These are phyloP conservation scores for Eulemur albifrons DNA, from an alignment of 2,797 vertebrate genomes.

Conservation along the genomic window DNA sequence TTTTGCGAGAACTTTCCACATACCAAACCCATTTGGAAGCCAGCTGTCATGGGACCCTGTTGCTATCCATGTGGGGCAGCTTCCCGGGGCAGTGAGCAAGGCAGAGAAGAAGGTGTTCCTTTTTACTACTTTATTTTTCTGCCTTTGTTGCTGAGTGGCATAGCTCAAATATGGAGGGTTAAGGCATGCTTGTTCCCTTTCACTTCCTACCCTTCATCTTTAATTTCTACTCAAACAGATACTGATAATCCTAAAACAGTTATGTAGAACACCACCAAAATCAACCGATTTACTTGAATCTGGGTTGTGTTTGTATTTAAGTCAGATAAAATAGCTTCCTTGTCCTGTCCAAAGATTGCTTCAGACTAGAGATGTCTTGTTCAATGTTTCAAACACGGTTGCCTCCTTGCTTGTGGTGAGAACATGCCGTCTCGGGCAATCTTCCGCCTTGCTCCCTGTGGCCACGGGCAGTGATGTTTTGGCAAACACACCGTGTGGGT, in stretches of 20 bases:
- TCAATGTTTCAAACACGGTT: not conserved
- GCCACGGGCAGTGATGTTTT: slow-evolving; percentile 29
- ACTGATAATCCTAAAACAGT: slow-evolving; percentile 20
- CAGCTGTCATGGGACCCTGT: not conserved
- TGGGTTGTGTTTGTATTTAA: slow-evolving; percentile 1
- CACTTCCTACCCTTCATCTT: not conserved
- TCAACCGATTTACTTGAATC: not conserved
- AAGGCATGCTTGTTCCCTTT: not conserved
- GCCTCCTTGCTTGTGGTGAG: not conserved
- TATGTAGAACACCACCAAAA: not conserved
- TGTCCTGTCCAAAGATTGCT: slow-evolving; percentile 13
- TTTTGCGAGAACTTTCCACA: not conserved
- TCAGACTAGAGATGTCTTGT: slow-evolving; percentile 7
- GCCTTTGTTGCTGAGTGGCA: not conserved
- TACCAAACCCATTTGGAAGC: not conserved
- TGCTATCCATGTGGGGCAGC: not conserved
- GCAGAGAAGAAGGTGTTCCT: not conserved
- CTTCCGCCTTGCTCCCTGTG: not conserved
- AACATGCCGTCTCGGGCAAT: not conserved
- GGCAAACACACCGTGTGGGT: not conserved
- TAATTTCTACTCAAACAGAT: not conserved
- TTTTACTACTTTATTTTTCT: not conserved
- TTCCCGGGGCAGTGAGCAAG: not conserved
- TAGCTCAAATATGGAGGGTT: not conserved
- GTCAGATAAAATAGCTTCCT: slow-evolving; percentile 29